Percentiles rank a stretch among this genome's conserved stretches.
Evolutionary conservation across 2,888 invertebrate species (phyloP).

Genomic region (Coremacera marginata): DNA sequence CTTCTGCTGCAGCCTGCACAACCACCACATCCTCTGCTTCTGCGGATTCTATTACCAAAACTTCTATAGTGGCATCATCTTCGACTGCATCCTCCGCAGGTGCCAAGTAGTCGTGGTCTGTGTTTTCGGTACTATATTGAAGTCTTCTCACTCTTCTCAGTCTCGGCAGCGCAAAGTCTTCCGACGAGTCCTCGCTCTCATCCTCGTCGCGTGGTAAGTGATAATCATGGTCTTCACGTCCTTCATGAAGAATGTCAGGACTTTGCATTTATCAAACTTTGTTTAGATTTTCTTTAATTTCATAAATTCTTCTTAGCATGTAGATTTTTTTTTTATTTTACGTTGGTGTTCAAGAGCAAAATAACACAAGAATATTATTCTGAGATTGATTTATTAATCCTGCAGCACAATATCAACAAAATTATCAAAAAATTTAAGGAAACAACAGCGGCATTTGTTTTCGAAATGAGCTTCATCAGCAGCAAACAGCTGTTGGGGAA

Average conservation of each 20-base stretch:
- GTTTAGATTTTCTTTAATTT: not conserved
- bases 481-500: not conserved
- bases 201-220: constrained; percentile 17
- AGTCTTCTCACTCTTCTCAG: not conserved
- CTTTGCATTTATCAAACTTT: constrained; percentile 38
- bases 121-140: constrained; percentile 26
- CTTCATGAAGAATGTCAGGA: constrained; percentile 21
- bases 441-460: not conserved
- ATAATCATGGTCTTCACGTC: constrained; percentile 31
- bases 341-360: not conserved
- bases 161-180: not conserved
- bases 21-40: not conserved
- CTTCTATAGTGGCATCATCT: not conserved
- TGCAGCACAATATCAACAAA: not conserved
- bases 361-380: not conserved
- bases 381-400: not conserved
- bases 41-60: not conserved
- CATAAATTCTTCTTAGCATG: no score
- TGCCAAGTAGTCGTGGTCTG: constrained; percentile 45
- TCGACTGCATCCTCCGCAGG: constrained; percentile 4
- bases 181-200: constrained; percentile 4
- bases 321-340: no score
- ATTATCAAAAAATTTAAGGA: not conserved
- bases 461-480: not conserved
- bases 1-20: constrained; percentile 10